Evolutionary conservation across 2,113 vertebrate genomes (phyloP).

Genomic region (Tetrax tetrax): DNA sequence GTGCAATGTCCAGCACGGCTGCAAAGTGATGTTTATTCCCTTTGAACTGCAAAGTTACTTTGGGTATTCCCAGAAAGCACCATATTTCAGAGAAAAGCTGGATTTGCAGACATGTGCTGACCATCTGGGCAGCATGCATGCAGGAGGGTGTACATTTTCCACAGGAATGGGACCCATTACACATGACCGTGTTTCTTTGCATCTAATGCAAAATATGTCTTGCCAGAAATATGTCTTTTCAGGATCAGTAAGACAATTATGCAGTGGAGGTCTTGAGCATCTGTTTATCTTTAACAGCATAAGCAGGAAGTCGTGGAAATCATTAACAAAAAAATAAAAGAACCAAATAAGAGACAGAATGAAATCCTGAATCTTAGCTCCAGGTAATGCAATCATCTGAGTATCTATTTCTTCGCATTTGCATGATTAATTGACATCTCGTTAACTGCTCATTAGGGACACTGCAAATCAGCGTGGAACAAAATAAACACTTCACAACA

Average conservation of each 20-base stretch:
- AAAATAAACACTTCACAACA: background rate
- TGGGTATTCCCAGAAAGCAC: background rate
- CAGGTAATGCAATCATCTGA: conserved; percentile 13
- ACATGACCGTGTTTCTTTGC: fast-evolving
- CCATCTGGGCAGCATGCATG: fast-evolving
- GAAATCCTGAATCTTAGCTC: background rate
- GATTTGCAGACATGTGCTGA: background rate
- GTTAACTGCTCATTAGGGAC: conserved; percentile 49
- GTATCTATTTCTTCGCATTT: conserved; percentile 34
- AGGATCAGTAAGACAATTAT: background rate
- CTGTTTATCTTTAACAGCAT: background rate
- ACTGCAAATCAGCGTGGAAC: background rate
- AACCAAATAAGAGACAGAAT: background rate
- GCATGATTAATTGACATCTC: conserved; percentile 64
- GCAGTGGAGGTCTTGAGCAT: background rate
- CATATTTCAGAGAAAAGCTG: background rate
- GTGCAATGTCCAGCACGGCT: background rate
- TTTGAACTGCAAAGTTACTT: background rate
- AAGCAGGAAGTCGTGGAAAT: background rate
- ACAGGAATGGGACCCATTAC: background rate
- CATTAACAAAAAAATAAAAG: background rate
- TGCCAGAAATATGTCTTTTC: background rate
- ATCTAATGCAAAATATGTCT: background rate
- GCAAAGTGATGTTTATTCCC: background rate
- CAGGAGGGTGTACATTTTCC: background rate